These are phyloP conservation scores for Calidris pugnax DNA, from an alignment of 2,113 vertebrate genomes.

Conservation along the genomic window DNA sequence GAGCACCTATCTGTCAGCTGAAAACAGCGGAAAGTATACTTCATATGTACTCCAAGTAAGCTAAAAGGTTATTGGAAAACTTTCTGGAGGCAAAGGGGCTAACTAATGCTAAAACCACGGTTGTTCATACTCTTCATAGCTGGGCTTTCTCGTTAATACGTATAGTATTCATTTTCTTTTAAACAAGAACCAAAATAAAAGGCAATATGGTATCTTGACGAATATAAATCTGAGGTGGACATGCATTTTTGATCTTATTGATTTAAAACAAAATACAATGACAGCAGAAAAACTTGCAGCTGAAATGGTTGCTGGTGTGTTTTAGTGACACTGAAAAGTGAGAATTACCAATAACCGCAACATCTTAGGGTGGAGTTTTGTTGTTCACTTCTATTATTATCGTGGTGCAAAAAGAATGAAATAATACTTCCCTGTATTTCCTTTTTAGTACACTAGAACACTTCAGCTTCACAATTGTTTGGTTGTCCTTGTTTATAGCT, in stretches of 20 bases:
- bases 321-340: constrained; percentile 30
- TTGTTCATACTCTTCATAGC: background rate
- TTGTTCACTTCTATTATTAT: constrained; percentile 28
- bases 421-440: constrained; percentile 16
- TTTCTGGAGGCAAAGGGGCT: constrained; percentile 25
- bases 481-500: background rate
- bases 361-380: background rate
- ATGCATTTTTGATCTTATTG: constrained; percentile 34
- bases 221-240: constrained; percentile 1
- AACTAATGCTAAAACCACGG: constrained; percentile 28
- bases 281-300: background rate
- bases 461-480: background rate
- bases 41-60: background rate
- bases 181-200: constrained; percentile 20
- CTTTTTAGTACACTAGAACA: constrained; percentile 12
- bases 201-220: constrained; percentile 23
- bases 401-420: constrained; percentile 24
- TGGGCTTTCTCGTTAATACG: background rate
- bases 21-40: background rate
- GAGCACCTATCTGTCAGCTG: constrained; percentile 4
- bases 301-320: constrained; percentile 4
- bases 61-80: constrained; percentile 15
- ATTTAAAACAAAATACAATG: background rate
- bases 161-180: constrained; percentile 47
- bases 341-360: constrained; percentile 23